These are phyloP conservation scores for Podarcis muralis DNA, from an alignment of 2,113 vertebrate species.

Conservation along the genomic window DNA sequence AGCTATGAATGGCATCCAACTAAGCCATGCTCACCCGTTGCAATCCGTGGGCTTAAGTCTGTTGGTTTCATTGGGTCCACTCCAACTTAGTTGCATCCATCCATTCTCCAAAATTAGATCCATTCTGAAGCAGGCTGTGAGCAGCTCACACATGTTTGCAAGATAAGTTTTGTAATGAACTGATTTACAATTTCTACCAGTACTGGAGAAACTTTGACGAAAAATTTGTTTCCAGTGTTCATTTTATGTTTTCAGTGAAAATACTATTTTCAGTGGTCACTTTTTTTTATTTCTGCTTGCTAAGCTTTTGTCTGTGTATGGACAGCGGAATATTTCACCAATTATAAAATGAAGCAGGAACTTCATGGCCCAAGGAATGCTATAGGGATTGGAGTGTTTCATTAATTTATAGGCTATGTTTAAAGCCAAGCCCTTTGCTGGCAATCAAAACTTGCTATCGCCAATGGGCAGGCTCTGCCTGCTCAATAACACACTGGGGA, in stretches of 20 bases:
- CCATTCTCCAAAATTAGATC: neutral
- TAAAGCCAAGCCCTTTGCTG: constrained; percentile 21
- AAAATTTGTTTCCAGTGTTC: neutral
- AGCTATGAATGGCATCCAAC: no score
- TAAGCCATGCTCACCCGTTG: no score
- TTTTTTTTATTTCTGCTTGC: constrained; percentile 16
- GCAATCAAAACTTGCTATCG: neutral
- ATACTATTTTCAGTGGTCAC: fast-evolving
- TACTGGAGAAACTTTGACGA: neutral
- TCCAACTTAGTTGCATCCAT: no score
- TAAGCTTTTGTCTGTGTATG: neutral
- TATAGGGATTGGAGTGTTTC: neutral
- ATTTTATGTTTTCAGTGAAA: neutral
- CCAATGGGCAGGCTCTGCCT: neutral
- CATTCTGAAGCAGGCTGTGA: neutral
- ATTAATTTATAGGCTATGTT: constrained; percentile 12
- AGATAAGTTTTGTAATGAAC: neutral
- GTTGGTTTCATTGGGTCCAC: no score
- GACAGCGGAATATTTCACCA: neutral
- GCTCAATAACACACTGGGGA: constrained; percentile 27
- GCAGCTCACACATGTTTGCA: neutral
- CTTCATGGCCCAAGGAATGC: neutral
- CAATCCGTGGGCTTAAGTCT: no score
- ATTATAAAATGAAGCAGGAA: neutral
- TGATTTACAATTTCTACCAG: neutral